Conservation (phyloP, 2,797 vertebrate species). For the Monodelphis domestica region DNA sequence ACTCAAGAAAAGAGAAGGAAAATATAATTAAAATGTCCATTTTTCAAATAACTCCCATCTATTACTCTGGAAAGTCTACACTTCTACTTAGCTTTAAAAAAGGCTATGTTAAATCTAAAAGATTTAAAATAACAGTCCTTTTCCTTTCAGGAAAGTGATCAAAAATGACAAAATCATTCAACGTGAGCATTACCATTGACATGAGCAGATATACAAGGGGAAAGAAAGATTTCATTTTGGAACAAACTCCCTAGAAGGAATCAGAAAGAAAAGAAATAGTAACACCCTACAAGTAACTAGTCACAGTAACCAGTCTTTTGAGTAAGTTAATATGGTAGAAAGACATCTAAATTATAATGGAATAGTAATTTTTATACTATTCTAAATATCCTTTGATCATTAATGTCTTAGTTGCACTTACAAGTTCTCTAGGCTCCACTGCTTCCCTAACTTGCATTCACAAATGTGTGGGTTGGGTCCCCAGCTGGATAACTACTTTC, state of each 20-base stretch:
- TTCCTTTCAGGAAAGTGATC: constrained; percentile 31
- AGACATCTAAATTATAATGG: constrained; percentile 7
- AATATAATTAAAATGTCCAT: constrained; percentile 49
- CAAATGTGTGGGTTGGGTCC: too few relatives aligned
- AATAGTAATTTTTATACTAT: neutral
- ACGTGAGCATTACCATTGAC: constrained; percentile 18
- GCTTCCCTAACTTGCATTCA: neutral
- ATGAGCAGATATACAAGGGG: neutral
- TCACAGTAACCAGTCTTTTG: neutral
- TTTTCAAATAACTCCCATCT: constrained; percentile 50
- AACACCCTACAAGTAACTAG: neutral
- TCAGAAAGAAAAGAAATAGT: neutral
- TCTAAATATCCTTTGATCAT: neutral
- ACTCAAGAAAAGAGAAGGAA: constrained; percentile 32
- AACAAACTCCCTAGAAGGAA: neutral
- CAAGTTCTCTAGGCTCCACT: neutral
- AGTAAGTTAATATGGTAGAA: neutral
- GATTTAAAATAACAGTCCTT: constrained; percentile 43
- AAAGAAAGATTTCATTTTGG: constrained; percentile 1
- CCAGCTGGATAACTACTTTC: too few relatives aligned
- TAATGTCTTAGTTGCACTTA: neutral
- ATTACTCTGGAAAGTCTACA: constrained; percentile 13
- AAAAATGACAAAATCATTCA: constrained; percentile 19
- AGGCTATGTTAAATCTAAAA: constrained; percentile 13
- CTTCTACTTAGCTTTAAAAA: constrained; percentile 48